phyloP scores from a whole-genome alignment of 2,888 invertebrate species.

The Sminthurides aquaticus region DNA sequence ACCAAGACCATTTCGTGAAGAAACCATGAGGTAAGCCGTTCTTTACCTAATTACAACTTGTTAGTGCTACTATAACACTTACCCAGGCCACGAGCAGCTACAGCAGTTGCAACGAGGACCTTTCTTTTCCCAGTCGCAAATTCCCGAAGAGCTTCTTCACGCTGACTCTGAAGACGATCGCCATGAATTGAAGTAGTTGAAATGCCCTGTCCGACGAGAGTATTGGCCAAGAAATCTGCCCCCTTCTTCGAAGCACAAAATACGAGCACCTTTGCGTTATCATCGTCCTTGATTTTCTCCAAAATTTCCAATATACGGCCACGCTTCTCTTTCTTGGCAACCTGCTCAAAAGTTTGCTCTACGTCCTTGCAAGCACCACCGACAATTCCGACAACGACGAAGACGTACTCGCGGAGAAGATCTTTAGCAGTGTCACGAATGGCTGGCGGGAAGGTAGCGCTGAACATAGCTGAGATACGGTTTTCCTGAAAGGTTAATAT shows the following conservation, averaged over 20 bases:
- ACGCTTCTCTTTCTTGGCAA: conserved; percentile 65
- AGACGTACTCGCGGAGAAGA: conserved; percentile 72
- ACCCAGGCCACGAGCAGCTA: conserved; percentile 85
- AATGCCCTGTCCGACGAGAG: conserved; percentile 6
- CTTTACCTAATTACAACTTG: not conserved
- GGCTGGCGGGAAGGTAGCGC: conserved; percentile 65
- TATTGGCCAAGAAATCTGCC: conserved; percentile 62
- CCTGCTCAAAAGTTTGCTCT: conserved; percentile 66
- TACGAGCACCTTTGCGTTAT: conserved; percentile 56
- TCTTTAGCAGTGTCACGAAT: conserved; percentile 71
- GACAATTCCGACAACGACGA: conserved; percentile 80
- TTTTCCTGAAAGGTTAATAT: conserved; percentile 55
- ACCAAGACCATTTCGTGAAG: not conserved
- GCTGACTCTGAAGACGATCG: conserved; percentile 49
- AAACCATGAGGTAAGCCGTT: too few species aligned
- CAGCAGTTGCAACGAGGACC: conserved; percentile 88
- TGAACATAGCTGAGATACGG: conserved; percentile 65
- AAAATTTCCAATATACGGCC: conserved; percentile 64
- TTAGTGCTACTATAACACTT: conserved; percentile 33
- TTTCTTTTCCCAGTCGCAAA: conserved; percentile 70
- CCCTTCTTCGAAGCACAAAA: conserved; percentile 76
- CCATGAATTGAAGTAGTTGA: conserved; percentile 62
- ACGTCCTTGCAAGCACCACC: conserved; percentile 91
- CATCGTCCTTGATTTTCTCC: conserved; percentile 48
- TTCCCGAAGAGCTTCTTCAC: conserved; percentile 66